These are phyloP conservation scores for Tanaodytes sp. DNA, from an alignment of 2,888 invertebrate genomes.

Conservation along the genomic window DNA sequence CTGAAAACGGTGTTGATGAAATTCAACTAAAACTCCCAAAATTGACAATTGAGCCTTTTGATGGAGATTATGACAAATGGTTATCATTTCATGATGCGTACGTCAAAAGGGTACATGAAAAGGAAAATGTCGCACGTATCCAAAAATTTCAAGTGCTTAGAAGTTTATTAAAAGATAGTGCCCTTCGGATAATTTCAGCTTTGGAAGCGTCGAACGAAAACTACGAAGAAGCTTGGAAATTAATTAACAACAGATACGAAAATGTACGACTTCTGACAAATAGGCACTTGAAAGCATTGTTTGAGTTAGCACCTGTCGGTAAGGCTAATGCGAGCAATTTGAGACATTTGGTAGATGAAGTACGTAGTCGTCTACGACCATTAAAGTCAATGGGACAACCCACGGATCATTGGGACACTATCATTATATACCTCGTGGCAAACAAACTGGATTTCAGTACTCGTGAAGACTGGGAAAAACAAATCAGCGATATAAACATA, in stretches of 20 bases:
- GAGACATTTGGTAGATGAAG: conserved; percentile 24
- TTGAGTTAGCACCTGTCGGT: conserved; percentile 15
- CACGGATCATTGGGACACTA: conserved; percentile 12
- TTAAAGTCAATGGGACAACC: conserved; percentile 14
- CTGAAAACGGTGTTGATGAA: neutral
- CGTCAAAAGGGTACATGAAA: conserved; percentile 1
- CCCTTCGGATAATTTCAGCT: conserved; percentile 17
- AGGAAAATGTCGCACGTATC: conserved; percentile 1
- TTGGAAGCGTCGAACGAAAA: conserved; percentile 18
- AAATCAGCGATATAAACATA: neutral
- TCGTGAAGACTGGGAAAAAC: conserved; percentile 26
- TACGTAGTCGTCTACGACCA: conserved; percentile 12
- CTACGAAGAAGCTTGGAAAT: conserved; percentile 17
- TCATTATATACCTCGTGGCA: conserved; percentile 10
- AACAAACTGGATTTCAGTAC: conserved; percentile 9
- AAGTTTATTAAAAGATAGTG: conserved; percentile 12
- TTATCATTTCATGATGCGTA: conserved; percentile 31
- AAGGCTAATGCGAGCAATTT: conserved; percentile 14
- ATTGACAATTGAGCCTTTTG: conserved; percentile 29
- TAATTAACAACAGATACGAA: conserved; percentile 18
- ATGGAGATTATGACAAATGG: conserved; percentile 32
- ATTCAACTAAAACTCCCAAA: no score
- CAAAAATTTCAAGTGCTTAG: conserved; percentile 33
- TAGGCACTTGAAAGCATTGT: conserved; percentile 22
- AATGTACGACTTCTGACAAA: conserved; percentile 19